A percentile compares a stretch with the other conserved stretches of the same genome.
phyloP scores from a whole-genome alignment of 2,888 invertebrate genomes.

The Trachelus troglodyta region DNA sequence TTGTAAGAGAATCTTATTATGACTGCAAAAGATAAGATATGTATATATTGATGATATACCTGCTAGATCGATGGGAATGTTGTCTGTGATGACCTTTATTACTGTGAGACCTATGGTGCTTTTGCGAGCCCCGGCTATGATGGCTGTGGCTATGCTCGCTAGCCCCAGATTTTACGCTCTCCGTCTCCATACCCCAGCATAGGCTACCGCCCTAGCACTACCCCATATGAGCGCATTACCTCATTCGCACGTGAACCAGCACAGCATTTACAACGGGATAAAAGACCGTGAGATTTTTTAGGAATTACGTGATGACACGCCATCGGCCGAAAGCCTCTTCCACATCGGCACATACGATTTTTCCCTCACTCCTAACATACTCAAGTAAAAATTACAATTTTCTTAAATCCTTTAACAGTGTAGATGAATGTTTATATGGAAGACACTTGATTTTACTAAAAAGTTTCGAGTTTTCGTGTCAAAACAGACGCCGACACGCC shows the following conservation, averaged over 20 bases:
- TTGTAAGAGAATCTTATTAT: constrained; percentile 8
- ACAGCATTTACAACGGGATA: constrained; percentile 19
- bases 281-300: not conserved
- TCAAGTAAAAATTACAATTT: not conserved
- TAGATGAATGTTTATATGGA: not conserved
- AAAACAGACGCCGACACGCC: constrained; percentile 60
- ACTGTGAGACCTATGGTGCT: constrained; percentile 57
- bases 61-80: constrained; percentile 76
- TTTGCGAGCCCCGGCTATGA: constrained; percentile 57
- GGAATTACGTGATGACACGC: constrained; percentile 13
- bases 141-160: constrained; percentile 83
- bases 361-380: constrained; percentile 14
- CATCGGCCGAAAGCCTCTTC: constrained; percentile 19
- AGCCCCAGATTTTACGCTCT: constrained; percentile 86
- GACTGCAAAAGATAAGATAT: not conserved
- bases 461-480: constrained; percentile 26
- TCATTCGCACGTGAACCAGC: constrained; percentile 31
- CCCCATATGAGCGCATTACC: constrained; percentile 62
- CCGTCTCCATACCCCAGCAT: constrained; percentile 84
- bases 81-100: constrained; percentile 71
- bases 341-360: constrained; percentile 21
- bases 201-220: constrained; percentile 66
- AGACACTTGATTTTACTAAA: not conserved
- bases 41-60: constrained; percentile 64
- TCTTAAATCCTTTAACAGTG: not conserved